Percentiles rank a stretch among this genome's conserved stretches.
Evolutionary conservation across 1,140 invertebrate genomes (phyloP).

Genomic region (Cotesia chilonis): DNA sequence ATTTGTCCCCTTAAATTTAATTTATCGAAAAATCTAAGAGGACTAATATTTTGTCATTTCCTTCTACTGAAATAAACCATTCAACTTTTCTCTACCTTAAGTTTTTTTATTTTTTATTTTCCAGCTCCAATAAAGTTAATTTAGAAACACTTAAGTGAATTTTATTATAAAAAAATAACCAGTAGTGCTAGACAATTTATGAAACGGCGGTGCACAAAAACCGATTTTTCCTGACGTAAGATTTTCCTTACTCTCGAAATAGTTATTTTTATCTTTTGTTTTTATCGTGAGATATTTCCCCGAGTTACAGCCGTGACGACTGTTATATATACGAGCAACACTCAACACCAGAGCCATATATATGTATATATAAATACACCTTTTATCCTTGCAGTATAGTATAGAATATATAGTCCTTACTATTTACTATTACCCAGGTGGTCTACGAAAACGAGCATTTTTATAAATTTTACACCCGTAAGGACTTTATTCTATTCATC

Average conservation of each 20-base stretch:
- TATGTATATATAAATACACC: not conserved
- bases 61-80: too few species aligned
- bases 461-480: constrained; percentile 24
- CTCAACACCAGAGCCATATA: not conserved
- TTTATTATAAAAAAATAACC: not conserved
- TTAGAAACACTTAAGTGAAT: too few species aligned
- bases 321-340: constrained; percentile 23
- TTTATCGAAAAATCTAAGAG: too few species aligned
- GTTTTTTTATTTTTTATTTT: too few species aligned
- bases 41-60: too few species aligned
- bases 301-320: constrained; percentile 25
- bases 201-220: not conserved
- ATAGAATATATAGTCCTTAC: too few species aligned
- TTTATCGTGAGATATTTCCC: constrained; percentile 32
- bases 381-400: too few species aligned
- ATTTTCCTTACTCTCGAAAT: not conserved
- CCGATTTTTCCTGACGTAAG: constrained; percentile 6
- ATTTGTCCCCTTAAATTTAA: too few species aligned
- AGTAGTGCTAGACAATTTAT: not conserved
- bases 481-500: constrained; percentile 14
- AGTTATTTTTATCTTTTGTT: constrained; percentile 11
- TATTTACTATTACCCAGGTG: constrained; percentile 6
- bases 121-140: too few species aligned
- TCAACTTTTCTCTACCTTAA: too few species aligned
- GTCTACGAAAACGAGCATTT: constrained; percentile 27